Percentiles rank a stretch among this genome's conserved stretches.
These are phyloP conservation scores for Pterocles orientalis DNA, from an alignment of 2,113 vertebrate species.

Conservation along the genomic window DNA sequence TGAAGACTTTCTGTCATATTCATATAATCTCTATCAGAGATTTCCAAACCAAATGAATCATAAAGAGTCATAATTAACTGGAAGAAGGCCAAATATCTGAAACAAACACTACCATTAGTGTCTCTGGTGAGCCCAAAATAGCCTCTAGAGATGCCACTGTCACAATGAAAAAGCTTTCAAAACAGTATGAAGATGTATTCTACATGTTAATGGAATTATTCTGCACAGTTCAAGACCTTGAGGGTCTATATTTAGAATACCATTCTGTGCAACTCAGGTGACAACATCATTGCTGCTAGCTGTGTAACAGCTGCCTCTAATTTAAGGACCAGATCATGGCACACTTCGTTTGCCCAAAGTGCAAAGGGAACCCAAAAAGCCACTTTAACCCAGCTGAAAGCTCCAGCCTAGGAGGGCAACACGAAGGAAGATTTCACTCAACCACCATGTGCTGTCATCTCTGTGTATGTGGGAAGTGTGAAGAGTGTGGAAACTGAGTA, in stretches of 20 bases:
- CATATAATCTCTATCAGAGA: conserved; percentile 7
- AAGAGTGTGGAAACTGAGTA: background rate
- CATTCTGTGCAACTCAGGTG: background rate
- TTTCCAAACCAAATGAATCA: conserved; percentile 63
- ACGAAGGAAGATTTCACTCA: background rate
- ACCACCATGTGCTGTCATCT: background rate
- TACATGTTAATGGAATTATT: conserved; percentile 12
- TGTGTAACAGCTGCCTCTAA: background rate
- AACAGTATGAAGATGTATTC: background rate
- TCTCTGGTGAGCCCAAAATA: conserved; percentile 17
- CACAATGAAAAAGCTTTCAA: conserved; percentile 25
- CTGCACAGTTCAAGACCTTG: background rate
- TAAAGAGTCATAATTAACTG: conserved; percentile 59
- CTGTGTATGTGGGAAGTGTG: background rate
- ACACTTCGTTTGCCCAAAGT: background rate
- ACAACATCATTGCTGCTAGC: background rate
- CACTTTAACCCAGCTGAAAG: background rate
- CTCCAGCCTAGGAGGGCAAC: background rate
- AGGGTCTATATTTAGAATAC: background rate
- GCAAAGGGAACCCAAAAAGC: background rate
- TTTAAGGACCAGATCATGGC: background rate
- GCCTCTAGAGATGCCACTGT: background rate
- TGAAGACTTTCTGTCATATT: conserved; percentile 47
- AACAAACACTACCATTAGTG: conserved; percentile 14
- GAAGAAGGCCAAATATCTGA: conserved; percentile 48